Percentiles rank a stretch among this genome's conserved stretches.
phyloP scores from a whole-genome alignment of 2,113 vertebrate species.

The Ictalurus furcatus region DNA sequence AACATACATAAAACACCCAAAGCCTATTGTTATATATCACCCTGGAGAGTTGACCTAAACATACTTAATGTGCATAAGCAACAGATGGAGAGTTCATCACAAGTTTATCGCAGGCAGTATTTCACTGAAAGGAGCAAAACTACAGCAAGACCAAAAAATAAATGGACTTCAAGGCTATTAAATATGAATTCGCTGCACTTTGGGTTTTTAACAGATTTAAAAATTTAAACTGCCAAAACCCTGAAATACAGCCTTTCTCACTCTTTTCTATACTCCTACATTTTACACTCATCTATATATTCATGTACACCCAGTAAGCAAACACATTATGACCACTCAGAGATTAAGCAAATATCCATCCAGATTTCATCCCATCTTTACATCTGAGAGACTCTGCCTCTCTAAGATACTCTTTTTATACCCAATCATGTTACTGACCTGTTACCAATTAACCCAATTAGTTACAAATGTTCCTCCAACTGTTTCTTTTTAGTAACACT shows the following conservation, averaged over 20 bases:
- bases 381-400: no score
- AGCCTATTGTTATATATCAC: neutral
- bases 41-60: conserved; percentile 4
- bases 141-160: neutral
- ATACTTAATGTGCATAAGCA: conserved; percentile 1
- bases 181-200: conserved; percentile 3
- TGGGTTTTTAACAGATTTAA: neutral
- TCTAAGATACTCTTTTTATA: no score
- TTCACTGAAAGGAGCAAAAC: neutral
- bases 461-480: no score
- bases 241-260: neutral
- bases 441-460: no score
- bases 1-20: conserved; percentile 8
- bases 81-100: conserved; percentile 22
- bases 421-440: no score
- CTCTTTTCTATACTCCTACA: no score
- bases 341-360: neutral
- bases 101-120: neutral
- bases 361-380: no score
- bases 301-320: neutral
- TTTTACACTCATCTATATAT: neutral
- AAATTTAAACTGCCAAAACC: neutral
- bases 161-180: neutral
- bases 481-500: no score
- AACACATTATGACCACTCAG: neutral